phyloP scores from a whole-genome alignment of 2,888 invertebrate genomes.

The Apotomis betuletana region DNA sequence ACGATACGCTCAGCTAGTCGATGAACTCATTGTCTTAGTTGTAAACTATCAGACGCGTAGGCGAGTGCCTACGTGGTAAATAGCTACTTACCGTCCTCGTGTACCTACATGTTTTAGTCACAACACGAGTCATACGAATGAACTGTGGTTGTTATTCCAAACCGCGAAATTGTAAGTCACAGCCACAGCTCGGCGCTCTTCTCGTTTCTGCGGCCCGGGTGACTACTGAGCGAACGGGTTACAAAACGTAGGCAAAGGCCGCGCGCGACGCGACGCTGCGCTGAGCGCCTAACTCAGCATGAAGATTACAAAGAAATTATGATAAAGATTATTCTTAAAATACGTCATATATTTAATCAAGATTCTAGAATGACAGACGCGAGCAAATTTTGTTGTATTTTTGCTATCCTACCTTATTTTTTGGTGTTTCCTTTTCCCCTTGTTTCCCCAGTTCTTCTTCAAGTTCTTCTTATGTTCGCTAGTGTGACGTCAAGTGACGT shows the following conservation, averaged over 20 bases:
- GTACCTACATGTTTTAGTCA: slow-evolving; percentile 21
- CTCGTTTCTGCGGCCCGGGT: slow-evolving; percentile 21
- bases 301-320: too few relatives aligned
- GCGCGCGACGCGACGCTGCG: background rate
- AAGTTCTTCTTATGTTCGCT: too few relatives aligned
- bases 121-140: slow-evolving; percentile 19
- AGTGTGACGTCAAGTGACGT: too few relatives aligned
- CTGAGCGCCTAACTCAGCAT: too few relatives aligned
- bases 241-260: slow-evolving; percentile 14
- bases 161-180: slow-evolving; percentile 12
- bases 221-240: slow-evolving; percentile 5
- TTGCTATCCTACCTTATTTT: too few relatives aligned
- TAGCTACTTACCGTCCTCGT: background rate
- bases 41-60: slow-evolving; percentile 55
- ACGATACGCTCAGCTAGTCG: slow-evolving; percentile 54
- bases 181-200: background rate
- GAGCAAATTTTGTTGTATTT: too few relatives aligned
- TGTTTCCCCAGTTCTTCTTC: too few relatives aligned
- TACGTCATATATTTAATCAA: too few relatives aligned
- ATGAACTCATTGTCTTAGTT: slow-evolving; percentile 64
- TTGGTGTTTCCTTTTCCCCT: too few relatives aligned
- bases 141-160: slow-evolving; percentile 13
- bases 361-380: too few relatives aligned
- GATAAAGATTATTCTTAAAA: too few relatives aligned
- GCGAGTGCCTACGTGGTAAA: slow-evolving; percentile 46